Percentiles rank a stretch among this genome's conserved stretches.
These are phyloP conservation scores for Coelinius sp. DNA, from an alignment of 2,888 invertebrate species.

Conservation along the genomic window DNA sequence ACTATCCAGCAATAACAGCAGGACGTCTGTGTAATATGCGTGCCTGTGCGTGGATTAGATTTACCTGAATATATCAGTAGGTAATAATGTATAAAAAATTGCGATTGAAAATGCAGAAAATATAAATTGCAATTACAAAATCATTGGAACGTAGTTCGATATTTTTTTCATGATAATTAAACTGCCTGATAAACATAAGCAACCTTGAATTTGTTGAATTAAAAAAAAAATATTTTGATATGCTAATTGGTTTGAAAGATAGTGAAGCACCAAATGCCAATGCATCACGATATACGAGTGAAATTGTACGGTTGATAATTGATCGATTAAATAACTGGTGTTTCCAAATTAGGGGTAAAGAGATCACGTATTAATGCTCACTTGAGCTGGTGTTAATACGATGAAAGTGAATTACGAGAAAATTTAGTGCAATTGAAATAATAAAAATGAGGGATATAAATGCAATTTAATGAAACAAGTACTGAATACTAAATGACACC, in stretches of 20 bases:
- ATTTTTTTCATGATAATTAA: no score
- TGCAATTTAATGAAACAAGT: background rate
- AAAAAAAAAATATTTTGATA: no score
- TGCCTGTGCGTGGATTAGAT: slow-evolving; percentile 39
- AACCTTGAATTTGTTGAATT: no score
- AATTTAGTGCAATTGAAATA: background rate
- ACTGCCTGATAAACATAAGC: no score
- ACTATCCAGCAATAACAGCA: slow-evolving; percentile 41
- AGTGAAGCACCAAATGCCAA: background rate
- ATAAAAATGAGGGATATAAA: background rate
- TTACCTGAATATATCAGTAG: slow-evolving; percentile 33
- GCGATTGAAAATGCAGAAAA: no score
- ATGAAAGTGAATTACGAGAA: background rate
- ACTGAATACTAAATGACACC: slow-evolving; percentile 1
- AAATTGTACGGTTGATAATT: slow-evolving; percentile 5
- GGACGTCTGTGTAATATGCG: slow-evolving; percentile 45
- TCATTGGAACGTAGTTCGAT: no score
- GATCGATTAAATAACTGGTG: slow-evolving; percentile 8
- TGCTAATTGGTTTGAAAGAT: no score
- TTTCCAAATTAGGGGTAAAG: slow-evolving; percentile 24
- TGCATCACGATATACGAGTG: background rate
- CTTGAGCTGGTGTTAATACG: background rate
- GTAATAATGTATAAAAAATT: no score
- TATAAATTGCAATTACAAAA: no score
- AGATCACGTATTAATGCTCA: slow-evolving; percentile 9